Evolutionary conservation across 2,113 vertebrate genomes (phyloP).

Genomic region (Sitta europaea): DNA sequence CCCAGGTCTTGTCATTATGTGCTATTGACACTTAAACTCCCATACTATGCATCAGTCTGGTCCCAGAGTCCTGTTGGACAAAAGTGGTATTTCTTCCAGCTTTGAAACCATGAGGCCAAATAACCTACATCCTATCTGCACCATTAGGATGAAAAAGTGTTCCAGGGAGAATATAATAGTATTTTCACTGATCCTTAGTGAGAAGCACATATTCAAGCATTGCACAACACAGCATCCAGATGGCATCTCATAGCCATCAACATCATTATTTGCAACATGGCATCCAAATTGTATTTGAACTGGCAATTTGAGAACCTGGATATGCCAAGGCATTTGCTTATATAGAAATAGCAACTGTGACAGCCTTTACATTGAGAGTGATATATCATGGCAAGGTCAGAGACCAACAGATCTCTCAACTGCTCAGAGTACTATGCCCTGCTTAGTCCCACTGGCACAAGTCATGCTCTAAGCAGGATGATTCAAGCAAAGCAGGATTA

Average conservation of each 20-base stretch:
- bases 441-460: background rate
- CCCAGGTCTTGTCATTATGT: background rate
- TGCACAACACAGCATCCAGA: background rate
- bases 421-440: background rate
- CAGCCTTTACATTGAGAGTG: background rate
- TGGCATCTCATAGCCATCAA: background rate
- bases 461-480: background rate
- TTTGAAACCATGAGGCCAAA: background rate
- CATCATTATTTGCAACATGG: rapidly evolving
- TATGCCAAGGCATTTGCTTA: background rate
- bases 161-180: background rate
- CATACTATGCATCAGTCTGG: background rate
- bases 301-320: background rate
- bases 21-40: background rate
- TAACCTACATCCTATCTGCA: background rate
- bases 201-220: background rate
- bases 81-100: background rate
- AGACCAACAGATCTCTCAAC: background rate
- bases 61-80: background rate
- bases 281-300: background rate
- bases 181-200: background rate
- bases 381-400: background rate
- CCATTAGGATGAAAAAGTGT: background rate
- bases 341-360: background rate
- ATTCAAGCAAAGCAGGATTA: background rate